Base-by-base conservation (phyloP, 1,140 invertebrate species). In the Drosophila sp. region DNA sequence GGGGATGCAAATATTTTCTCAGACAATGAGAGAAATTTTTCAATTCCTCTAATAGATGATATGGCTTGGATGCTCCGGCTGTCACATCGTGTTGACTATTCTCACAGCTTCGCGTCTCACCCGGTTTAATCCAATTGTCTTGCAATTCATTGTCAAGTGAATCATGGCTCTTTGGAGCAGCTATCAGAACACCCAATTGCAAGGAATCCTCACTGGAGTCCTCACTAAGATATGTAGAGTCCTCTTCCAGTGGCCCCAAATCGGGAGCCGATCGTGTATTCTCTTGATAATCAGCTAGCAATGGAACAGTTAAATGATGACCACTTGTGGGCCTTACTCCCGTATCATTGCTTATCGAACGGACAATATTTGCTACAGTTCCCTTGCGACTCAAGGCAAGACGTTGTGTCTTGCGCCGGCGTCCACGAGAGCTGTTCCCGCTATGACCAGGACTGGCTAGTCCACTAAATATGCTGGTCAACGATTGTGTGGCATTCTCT, bases 311-410 rank as follows among this genome's bases (percentile, higher is more conserved):
- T 1, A 89, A 60, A 3, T 75, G 62, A 41, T 56, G 0, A 41
- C 8, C 60, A 62, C 58, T 47, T 76, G 57, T 29, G n/a, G 84
- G 70, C 11, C 72, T 77, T 0, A 79, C 76, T 2, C 74, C 77
- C 0, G 90, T 70, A 58, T 94, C 93, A 79, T 95, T 93, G 65
- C 93, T 94, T 56, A 92, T 85, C 6, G 91, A 92, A 76, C 94
- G 94, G n/a, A 93, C 92, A 63, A 94, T 93, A 33, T 71, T 68
- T 32, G 66, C 70, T 5, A 56, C 38, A 38, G 64, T 50, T 0
- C 65, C 50, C 25, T 87, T 86, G 11, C 64, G 33, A 10, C 11
- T 58, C 0, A 76, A 29, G 1, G 70, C 6, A 6, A 72, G 60
- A 5, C 84, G 84, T 38, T 35, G 32, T 0, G 84, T 68, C 47